Base-by-base conservation (phyloP, 1,140 invertebrate species). In the Popillia japonica region DNA sequence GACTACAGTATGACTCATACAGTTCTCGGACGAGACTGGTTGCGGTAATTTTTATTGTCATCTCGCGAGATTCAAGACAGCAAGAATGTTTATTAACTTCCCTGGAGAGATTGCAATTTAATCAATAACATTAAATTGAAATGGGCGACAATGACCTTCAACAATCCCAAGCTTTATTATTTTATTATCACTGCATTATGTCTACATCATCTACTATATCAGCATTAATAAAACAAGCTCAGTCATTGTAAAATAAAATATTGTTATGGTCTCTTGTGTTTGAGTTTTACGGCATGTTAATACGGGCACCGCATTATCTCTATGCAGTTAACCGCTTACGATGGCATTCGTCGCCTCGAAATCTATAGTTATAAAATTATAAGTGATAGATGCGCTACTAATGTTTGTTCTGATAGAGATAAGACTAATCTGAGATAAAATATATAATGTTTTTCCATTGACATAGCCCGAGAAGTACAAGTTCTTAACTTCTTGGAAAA, bases 131-230 rank as follows among this genome's bases (percentile, higher is more conserved):
- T 23, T 68, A 68, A 68, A 68, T 68, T 68, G 61, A 68, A 68
- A 68, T 68, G 27, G 9, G 20, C 61, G 61, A 8, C 61, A 68
- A 68, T 68, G 61, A 68, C 61, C 61, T 68, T 68, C 61, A 27
- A 68, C 61, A 68, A 68, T 68, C 0, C 61, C 20, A 3, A 68
- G 61, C 27, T 68, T 68, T 68, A 68, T 68, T 68, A 68, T 68
- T 68, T 68, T 27, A 27, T 27, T 68, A 27, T 9, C 61, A 22
- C 27, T 8, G 27, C 61, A 6, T 34, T 68, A 34, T 7, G 14
- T 22, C 17, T 68, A 68, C 22, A 14, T 23, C 22, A 34, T 8
- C 61, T 20, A 34, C 27, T 27, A 68, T 34, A 27, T 23, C 7
- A 7, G 48, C 17, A 68, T 68, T 68, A 68, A 68, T 68, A 10